These are phyloP conservation scores for Octomys mimax DNA, from an alignment of 2,797 vertebrate species.

Conservation along the genomic window DNA sequence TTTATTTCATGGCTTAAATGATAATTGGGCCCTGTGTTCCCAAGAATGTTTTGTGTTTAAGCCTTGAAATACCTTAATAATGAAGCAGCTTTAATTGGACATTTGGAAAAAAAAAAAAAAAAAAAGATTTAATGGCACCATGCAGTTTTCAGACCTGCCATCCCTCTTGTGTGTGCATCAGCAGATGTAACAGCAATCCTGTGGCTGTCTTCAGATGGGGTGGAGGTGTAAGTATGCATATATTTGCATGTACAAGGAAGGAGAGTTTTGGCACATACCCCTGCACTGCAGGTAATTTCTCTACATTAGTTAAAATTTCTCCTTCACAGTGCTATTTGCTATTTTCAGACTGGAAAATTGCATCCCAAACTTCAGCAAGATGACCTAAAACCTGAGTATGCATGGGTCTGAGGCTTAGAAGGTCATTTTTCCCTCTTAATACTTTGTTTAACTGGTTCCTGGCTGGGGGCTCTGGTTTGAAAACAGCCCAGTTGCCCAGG, in stretches of 20 bases:
- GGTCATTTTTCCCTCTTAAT: slow-evolving; percentile 80
- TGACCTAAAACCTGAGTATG: slow-evolving; percentile 65
- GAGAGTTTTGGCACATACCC: slow-evolving; percentile 60
- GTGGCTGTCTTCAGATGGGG: slow-evolving; percentile 52
- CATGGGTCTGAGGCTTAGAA: slow-evolving; percentile 59
- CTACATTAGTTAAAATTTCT: slow-evolving; percentile 54
- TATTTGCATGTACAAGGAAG: slow-evolving; percentile 71
- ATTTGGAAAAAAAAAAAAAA: slow-evolving; percentile 2
- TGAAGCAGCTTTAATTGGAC: slow-evolving; percentile 83
- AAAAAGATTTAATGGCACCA: slow-evolving; percentile 57
- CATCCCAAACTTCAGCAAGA: slow-evolving; percentile 38
- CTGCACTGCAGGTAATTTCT: slow-evolving; percentile 61
- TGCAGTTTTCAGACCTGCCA: slow-evolving; percentile 57
- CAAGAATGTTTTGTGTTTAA: slow-evolving; percentile 81
- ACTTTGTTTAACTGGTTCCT: slow-evolving; percentile 85
- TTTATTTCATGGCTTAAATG: slow-evolving; percentile 77
- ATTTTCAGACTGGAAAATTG: slow-evolving; percentile 73
- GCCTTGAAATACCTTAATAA: slow-evolving; percentile 76
- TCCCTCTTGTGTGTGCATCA: slow-evolving; percentile 20
- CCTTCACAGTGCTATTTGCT: background rate
- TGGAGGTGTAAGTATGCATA: slow-evolving; percentile 49
- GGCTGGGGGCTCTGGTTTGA: slow-evolving; percentile 81
- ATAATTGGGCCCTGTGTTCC: slow-evolving; percentile 80
- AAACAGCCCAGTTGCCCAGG: slow-evolving; percentile 71
- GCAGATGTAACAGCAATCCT: slow-evolving; percentile 30